Evolutionary conservation across 1,140 invertebrate species (phyloP).

Genomic region (Papilio polytes): DNA sequence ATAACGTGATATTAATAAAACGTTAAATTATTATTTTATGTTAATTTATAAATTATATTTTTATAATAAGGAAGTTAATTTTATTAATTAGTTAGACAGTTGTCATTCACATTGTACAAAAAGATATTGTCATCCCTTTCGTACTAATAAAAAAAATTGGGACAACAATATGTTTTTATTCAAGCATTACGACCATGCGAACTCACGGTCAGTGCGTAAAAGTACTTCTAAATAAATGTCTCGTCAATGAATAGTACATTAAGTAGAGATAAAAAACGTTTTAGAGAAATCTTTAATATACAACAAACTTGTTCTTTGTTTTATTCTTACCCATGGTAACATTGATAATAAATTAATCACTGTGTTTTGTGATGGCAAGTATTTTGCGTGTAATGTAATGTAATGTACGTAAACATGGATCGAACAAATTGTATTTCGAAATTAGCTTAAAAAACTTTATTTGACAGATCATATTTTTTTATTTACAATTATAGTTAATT

Average conservation of each 20-base stretch:
- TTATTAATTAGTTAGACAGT: conserved; percentile 4
- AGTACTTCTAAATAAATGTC: not conserved
- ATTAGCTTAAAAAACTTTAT: not conserved
- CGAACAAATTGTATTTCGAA: no score
- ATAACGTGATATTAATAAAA: conserved; percentile 12
- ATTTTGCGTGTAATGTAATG: no score
- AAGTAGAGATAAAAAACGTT: not conserved
- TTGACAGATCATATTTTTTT: not conserved
- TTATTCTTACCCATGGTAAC: not conserved
- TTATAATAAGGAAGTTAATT: conserved; percentile 13
- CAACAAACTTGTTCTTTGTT: not conserved
- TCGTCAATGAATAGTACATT: not conserved
- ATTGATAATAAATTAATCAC: not conserved
- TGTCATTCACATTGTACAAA: no score
- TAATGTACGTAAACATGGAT: no score
- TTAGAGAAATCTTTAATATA: not conserved
- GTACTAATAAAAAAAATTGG: not conserved
- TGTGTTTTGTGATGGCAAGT: not conserved
- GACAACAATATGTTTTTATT: not conserved
- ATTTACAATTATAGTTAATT: not conserved
- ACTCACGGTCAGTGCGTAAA: not conserved
- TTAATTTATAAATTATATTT: conserved; percentile 26
- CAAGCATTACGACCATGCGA: not conserved
- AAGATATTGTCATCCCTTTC: no score
- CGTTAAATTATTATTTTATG: conserved; percentile 29